Evolutionary conservation across 2,797 vertebrate species (phyloP).

Genomic region (Enteromius trimaculatus): DNA sequence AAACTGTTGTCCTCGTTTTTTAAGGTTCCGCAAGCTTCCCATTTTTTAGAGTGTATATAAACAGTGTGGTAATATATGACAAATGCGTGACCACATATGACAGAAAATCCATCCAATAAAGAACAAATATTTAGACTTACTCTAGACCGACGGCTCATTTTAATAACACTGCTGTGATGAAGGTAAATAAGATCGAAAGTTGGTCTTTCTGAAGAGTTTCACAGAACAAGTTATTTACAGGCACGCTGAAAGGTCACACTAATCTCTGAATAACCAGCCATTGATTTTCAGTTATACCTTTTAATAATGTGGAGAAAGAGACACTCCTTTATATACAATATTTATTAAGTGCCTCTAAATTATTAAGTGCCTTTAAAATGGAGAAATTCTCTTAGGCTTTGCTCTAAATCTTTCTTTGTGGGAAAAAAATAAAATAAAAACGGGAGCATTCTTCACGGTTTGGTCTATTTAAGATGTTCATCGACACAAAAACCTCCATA

Average conservation of each 20-base stretch:
- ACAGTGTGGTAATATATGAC: slow-evolving; percentile 25
- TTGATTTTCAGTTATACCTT: slow-evolving; percentile 53
- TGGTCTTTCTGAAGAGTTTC: slow-evolving; percentile 29
- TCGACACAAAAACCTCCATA: background rate
- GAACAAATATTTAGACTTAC: slow-evolving; percentile 19
- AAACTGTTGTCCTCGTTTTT: slow-evolving; percentile 11
- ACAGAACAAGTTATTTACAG: slow-evolving; percentile 45
- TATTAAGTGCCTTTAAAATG: slow-evolving; percentile 30
- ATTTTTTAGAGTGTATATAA: slow-evolving; percentile 15
- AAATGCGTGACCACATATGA: slow-evolving; percentile 21
- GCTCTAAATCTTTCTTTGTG: slow-evolving; percentile 23
- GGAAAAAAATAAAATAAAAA: background rate
- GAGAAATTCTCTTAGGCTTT: slow-evolving; percentile 35
- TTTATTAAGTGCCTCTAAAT: slow-evolving; percentile 41
- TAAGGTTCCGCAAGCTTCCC: background rate
- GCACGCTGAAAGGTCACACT: slow-evolving; percentile 54
- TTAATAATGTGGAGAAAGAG: slow-evolving; percentile 37
- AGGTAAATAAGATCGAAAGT: slow-evolving; percentile 42
- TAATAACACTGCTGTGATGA: slow-evolving; percentile 31
- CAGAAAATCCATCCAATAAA: slow-evolving; percentile 29
- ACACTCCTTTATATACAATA: slow-evolving; percentile 44
- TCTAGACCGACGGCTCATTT: slow-evolving; percentile 32
- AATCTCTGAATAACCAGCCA: slow-evolving; percentile 41
- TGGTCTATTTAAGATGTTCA: slow-evolving; percentile 16
- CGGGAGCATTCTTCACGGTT: slow-evolving; percentile 22